Percentiles rank a stretch among this genome's conserved stretches.
These are phyloP conservation scores for Vombatus ursinus DNA, from an alignment of 2,113 vertebrate species.

Conservation along the genomic window DNA sequence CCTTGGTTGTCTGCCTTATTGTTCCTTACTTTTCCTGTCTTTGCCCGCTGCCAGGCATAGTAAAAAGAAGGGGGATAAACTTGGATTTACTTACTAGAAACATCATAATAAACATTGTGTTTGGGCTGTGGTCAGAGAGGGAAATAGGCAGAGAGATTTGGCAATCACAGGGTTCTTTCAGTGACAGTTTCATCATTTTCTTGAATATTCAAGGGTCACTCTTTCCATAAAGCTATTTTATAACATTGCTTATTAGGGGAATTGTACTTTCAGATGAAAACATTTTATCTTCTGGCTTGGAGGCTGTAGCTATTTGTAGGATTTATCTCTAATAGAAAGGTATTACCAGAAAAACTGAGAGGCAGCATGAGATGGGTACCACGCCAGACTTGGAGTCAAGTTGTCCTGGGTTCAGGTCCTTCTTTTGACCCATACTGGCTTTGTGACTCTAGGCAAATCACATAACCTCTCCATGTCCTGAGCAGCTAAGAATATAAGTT, in stretches of 20 bases:
- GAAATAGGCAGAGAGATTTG: neutral
- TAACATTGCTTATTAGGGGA: neutral
- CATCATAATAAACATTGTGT: neutral
- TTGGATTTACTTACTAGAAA: slow-evolving; percentile 12
- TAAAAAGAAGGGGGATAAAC: neutral
- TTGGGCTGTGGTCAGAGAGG: neutral
- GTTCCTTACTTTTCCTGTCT: neutral
- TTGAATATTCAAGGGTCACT: neutral
- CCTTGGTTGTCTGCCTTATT: neutral
- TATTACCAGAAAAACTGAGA: neutral
- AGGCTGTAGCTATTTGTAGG: neutral
- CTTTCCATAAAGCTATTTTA: neutral
- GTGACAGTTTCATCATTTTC: neutral
- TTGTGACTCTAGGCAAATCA: neutral
- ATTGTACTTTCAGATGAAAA: slow-evolving; percentile 27
- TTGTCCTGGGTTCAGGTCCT: neutral
- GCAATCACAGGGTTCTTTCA: neutral
- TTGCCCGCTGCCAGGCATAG: neutral
- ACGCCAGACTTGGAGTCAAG: neutral
- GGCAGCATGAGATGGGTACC: neutral
- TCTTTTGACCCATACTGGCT: neutral
- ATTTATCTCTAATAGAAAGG: neutral
- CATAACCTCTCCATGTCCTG: neutral
- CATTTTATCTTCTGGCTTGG: neutral
- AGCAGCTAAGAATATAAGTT: neutral